Base-by-base conservation (phyloP, 2,113 vertebrate genomes). In the Epinephelus lanceolatus region DNA sequence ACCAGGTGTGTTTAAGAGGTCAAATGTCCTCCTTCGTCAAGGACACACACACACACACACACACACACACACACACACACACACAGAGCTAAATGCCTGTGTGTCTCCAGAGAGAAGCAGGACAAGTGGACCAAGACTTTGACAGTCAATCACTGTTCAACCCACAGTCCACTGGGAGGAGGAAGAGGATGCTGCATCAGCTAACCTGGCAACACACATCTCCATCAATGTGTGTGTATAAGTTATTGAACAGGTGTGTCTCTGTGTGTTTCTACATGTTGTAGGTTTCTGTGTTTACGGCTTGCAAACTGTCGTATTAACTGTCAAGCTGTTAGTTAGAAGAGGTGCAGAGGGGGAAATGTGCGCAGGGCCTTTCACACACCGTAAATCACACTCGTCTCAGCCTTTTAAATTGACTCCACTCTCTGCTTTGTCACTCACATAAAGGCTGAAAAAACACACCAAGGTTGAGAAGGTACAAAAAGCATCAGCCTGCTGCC, bases 121-220 rank as follows among this genome's bases (percentile, higher is more conserved):
- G 74, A 80, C 83, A 86, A 71, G 60, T 72, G 73, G 66, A 66
- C 68, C 52, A 53, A 59, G 57, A 74, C 78, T 80, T 37, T 61
- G 81, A 72, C 86, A 87, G 88, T 91, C 90, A 88, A 89, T 93
- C 92, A 87, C 78, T 84, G 79, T 65, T 86, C 63, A 77, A 75
- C 56, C 88, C 81, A 81, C 81, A 53, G 55, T 90, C 89, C 84
- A 52, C 52, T 57, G 42, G 74, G 78, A 71, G 61, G 76, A 82
- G 66, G 75, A 78, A 45, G 49, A 70, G 33, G 79, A 71, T 51
- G 84, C 86, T 81, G 81, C 77, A 88, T 86, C 87, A 92, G 87
- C 88, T 74, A 72, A 77, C 70, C 89, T 84, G 81, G 83, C 80
- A 86, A 72, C 77, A 71, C 72, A 66, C 56, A 76, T 62, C 76